These are phyloP conservation scores for Menidia menidia DNA, from an alignment of 2,797 vertebrate species.

Conservation along the genomic window DNA sequence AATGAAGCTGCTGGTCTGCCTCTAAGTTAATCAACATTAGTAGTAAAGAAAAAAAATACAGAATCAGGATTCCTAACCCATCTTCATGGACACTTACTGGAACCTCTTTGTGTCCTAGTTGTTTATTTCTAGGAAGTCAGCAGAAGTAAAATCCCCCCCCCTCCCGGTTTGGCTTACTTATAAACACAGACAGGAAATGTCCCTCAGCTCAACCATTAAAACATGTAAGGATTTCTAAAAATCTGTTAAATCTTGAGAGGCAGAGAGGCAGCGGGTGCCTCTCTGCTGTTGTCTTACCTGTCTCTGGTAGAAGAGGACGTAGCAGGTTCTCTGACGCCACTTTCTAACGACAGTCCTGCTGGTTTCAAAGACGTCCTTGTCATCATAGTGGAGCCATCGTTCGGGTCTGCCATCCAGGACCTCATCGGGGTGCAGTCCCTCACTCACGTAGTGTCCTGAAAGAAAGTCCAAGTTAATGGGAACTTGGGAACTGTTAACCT, in stretches of 20 bases:
- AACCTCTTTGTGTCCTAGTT: no score
- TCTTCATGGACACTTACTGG: no score
- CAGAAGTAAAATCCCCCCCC: no score
- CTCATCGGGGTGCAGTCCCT: neutral
- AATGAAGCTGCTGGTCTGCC: no score
- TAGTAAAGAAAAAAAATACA: no score
- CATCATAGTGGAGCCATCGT: slow-evolving; percentile 1
- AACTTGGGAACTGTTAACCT: neutral
- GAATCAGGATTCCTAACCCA: no score
- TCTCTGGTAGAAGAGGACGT: neutral
- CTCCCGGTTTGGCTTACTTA: neutral
- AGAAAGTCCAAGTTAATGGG: neutral
- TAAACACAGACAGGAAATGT: neutral
- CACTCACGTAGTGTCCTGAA: neutral
- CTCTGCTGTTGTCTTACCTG: neutral
- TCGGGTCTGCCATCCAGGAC: neutral
- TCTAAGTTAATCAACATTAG: no score
- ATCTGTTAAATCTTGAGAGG: neutral
- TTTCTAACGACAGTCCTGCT: neutral
- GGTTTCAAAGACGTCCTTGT: neutral
- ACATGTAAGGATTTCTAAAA: neutral
- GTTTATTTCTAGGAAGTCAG: no score
- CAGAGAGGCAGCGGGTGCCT: no score
- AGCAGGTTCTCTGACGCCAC: neutral
- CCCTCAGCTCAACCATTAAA: neutral